Base-by-base conservation (phyloP, 2,113 vertebrate species). In the Rhagologus leucostigma region DNA sequence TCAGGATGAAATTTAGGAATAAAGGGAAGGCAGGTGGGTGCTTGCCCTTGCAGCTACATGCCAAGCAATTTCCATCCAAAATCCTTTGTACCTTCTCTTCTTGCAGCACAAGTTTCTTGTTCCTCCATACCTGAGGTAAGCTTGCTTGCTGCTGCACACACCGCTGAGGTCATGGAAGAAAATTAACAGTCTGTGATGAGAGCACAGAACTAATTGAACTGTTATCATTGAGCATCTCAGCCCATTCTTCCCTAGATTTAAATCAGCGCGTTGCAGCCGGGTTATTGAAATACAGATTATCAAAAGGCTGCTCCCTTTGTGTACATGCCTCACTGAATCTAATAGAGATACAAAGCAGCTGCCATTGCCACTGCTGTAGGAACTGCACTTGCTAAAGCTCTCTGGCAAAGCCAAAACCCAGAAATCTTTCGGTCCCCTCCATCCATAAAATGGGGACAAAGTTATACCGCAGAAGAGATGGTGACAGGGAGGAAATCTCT, bases 281-380 rank as follows among this genome's bases (percentile, higher is more conserved):
- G 35, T 89, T 94, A 82, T 68, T 96, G 91, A 89, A 92, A 71
- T 62, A 49, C 20, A 90, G 33, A 69, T 93, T 88, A 90, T 87
- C 19, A 69, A 78, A 89, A 75, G 78, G 33, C 49, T 60, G 44
- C 44, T 84, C 46, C n/a, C 32, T 76, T 64, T 79, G 49, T 77
- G 47, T 21, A 32, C 44, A 41, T 62, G 65, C 64, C 80, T 64
- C 4, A 0, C 52, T 92, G 69, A 93, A 86, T 92, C 39, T 76
- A 67, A 70, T 4, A 68, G 32, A 91, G 93, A 56, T 46, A 60
- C 59, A 94, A 89, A 84, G 55, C 14, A 95, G 52, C 23, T 89
- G 74, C 71, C 39, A n/a, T 69, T 73, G 86, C 33, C 27, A 42
- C 18, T 32, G 32, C 46, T 79, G 33, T 65, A 53, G 79, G 81